These are phyloP conservation scores for Leucoraja erinaceus DNA, from an alignment of 2,113 vertebrate species.

Conservation along the genomic window DNA sequence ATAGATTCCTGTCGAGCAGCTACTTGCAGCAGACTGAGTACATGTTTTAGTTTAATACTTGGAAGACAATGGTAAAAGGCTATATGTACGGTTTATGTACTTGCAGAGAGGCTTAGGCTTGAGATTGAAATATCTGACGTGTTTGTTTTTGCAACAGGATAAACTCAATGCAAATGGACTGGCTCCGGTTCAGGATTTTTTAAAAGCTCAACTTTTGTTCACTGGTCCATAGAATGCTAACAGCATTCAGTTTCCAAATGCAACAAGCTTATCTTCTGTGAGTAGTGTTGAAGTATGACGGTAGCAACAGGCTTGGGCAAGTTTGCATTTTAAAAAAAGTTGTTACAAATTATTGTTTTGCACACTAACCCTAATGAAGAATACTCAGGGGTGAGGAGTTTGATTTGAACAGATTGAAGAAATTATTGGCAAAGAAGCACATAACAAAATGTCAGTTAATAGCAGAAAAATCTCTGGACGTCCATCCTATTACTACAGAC, in stretches of 20 bases:
- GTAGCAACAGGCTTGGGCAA: slow-evolving; percentile 43
- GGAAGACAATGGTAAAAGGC: neutral
- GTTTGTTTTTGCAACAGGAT: neutral
- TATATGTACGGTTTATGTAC: neutral
- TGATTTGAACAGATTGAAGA: neutral
- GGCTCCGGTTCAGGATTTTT: slow-evolving; percentile 66
- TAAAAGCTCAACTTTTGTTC: slow-evolving; percentile 51
- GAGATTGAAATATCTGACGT: neutral
- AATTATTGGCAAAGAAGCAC: slow-evolving; percentile 13
- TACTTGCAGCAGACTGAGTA: neutral
- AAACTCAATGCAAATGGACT: neutral
- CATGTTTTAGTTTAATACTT: neutral
- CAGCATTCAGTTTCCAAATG: slow-evolving; percentile 51
- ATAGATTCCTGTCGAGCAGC: slow-evolving; percentile 48
- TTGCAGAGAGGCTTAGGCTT: too few species aligned
- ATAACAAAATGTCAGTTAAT: slow-evolving; percentile 73
- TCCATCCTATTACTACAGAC: slow-evolving; percentile 88
- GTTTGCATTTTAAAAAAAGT: slow-evolving; percentile 21
- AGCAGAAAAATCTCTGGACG: slow-evolving; percentile 82
- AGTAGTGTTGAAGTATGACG: slow-evolving; percentile 43
- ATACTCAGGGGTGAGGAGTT: neutral
- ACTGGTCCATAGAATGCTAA: slow-evolving; percentile 47
- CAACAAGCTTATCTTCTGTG: slow-evolving; percentile 50
- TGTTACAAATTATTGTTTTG: slow-evolving; percentile 41
- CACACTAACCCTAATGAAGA: neutral